A percentile compares a stretch with the other conserved stretches of the same genome.
These are phyloP conservation scores for Pachycephala philippinensis DNA, from an alignment of 2,113 vertebrate genomes.

Conservation along the genomic window DNA sequence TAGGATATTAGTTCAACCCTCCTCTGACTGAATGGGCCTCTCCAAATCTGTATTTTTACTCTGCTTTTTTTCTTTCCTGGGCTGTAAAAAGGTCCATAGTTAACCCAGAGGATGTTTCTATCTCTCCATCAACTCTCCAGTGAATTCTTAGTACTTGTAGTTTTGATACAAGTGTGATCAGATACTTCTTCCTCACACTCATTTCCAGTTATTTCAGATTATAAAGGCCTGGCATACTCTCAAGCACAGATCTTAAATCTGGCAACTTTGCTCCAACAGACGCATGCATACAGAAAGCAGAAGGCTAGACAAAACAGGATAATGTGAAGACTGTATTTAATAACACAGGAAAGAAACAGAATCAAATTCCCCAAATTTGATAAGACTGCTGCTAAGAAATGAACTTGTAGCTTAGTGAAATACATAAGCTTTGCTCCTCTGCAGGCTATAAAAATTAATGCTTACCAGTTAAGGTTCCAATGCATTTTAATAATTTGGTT, in stretches of 20 bases:
- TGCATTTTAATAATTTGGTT: neutral
- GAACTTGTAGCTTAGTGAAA: neutral
- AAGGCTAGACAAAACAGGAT: slow-evolving; percentile 30
- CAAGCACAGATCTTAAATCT: neutral
- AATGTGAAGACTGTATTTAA: slow-evolving; percentile 12
- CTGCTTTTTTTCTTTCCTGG: neutral
- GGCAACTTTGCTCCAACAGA: neutral
- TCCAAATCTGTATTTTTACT: neutral
- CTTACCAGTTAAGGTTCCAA: neutral
- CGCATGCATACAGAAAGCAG: neutral
- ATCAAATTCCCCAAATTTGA: neutral
- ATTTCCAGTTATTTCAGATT: neutral
- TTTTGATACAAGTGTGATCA: neutral
- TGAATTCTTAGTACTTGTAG: neutral
- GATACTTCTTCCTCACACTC: neutral
- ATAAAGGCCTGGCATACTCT: neutral
- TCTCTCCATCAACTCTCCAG: neutral
- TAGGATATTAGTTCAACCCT: neutral
- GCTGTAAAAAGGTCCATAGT: neutral
- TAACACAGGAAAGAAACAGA: slow-evolving; percentile 1
- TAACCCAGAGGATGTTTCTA: neutral
- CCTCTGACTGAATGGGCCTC: neutral
- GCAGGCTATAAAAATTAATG: neutral
- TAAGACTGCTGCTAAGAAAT: neutral
- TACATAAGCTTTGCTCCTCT: neutral